Evolutionary conservation across 2,113 vertebrate genomes (phyloP).

Genomic region (Chamaea fasciata): DNA sequence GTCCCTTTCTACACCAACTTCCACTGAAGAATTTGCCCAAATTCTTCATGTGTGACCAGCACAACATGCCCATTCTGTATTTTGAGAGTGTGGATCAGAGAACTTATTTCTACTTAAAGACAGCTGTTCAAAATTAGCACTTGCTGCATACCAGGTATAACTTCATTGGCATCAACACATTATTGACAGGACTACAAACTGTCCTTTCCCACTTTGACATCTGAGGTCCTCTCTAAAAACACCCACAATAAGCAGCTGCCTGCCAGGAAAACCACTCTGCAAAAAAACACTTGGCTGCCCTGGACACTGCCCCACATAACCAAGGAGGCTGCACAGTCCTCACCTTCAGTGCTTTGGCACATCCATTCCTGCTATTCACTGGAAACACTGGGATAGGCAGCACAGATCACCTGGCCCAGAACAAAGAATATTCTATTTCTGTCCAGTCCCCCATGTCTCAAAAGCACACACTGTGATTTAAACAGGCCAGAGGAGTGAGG

Average conservation of each 20-base stretch:
- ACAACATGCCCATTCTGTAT: background rate
- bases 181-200: conserved; percentile 22
- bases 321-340: background rate
- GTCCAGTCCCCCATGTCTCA: background rate
- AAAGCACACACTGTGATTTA: background rate
- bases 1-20: background rate
- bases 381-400: background rate
- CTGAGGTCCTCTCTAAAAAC: background rate
- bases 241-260: background rate
- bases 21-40: background rate
- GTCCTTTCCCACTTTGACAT: conserved; percentile 39
- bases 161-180: conserved; percentile 8
- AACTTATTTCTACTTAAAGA: conserved; percentile 10
- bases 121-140: conserved; percentile 50
- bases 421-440: background rate
- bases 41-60: background rate
- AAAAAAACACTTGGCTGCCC: background rate
- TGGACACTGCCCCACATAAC: background rate
- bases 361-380: background rate
- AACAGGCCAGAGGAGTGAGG: background rate
- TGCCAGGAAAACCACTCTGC: background rate
- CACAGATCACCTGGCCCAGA: background rate
- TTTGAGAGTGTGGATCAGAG: conserved; percentile 12
- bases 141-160: conserved; percentile 42
- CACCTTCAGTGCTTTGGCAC: background rate